Evolutionary conservation across 1,140 invertebrate genomes (phyloP).

Genomic region (Sarcophaga bullata): DNA sequence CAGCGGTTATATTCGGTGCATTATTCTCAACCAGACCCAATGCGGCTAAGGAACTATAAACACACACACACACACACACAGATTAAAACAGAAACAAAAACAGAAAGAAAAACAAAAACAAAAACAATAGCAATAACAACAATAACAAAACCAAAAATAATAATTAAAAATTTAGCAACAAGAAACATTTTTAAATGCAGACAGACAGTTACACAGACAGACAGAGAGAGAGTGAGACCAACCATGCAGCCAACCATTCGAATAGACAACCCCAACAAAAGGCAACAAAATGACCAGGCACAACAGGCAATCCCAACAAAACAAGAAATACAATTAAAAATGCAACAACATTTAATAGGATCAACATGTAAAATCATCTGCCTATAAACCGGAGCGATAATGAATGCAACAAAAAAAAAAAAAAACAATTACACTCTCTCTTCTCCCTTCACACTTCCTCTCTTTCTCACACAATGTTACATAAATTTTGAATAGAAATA

Average conservation of each 20-base stretch:
- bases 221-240: too few relatives aligned
- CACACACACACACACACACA: slow-evolving; percentile 3
- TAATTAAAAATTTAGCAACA: slow-evolving; percentile 14
- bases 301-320: neutral
- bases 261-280: too few relatives aligned
- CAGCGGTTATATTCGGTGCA: slow-evolving; percentile 84
- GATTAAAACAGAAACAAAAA: neutral
- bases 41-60: slow-evolving; percentile 69
- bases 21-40: slow-evolving; percentile 73
- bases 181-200: slow-evolving; percentile 4
- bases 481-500: neutral
- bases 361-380: slow-evolving; percentile 21
- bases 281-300: neutral
- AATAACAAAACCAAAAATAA: slow-evolving; percentile 9
- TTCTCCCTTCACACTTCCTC: too few relatives aligned
- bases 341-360: slow-evolving; percentile 10
- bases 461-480: neutral
- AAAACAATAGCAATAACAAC: neutral
- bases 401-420: neutral
- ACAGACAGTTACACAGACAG: neutral
- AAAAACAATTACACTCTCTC: too few relatives aligned
- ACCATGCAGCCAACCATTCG: too few relatives aligned
- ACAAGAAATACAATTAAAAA: neutral
- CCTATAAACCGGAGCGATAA: neutral
- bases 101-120: neutral